Percentiles rank a stretch among this genome's conserved stretches.
phyloP scores from a whole-genome alignment of 2,113 vertebrate genomes.

The Carollia perspicillata region DNA sequence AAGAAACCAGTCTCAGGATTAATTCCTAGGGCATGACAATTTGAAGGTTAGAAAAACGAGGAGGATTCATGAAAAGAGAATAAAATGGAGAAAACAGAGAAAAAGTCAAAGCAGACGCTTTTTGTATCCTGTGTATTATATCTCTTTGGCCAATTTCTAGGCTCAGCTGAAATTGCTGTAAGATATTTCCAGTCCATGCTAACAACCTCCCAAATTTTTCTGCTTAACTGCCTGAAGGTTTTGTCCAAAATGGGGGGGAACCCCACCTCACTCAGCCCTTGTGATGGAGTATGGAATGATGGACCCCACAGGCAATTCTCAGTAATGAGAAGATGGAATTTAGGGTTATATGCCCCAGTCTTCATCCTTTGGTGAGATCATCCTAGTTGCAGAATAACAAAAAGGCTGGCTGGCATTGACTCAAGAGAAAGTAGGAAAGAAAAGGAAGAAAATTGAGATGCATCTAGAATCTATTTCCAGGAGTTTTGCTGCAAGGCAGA shows the following conservation, averaged over 20 bases:
- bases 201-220: not conserved
- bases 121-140: not conserved
- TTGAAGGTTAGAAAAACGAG: not conserved
- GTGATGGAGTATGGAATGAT: not conserved
- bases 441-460: not conserved
- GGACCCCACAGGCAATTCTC: not conserved
- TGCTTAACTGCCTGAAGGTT: not conserved
- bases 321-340: not conserved
- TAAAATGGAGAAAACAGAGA: not conserved
- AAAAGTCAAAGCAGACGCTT: not conserved
- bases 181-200: not conserved
- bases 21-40: not conserved
- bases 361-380: not conserved
- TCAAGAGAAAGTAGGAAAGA: not conserved
- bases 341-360: not conserved
- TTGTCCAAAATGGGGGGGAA: not conserved
- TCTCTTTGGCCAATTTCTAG: not conserved
- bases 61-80: not conserved
- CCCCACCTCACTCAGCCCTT: not conserved
- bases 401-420: not conserved
- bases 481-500: not conserved
- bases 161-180: not conserved
- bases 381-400: constrained; percentile 13
- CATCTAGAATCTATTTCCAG: not conserved
- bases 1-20: not conserved